A percentile compares a stretch with the other conserved stretches of the same genome.
Evolutionary conservation across 2,113 vertebrate genomes (phyloP).

Genomic region (Datnioides undecimradiatus): DNA sequence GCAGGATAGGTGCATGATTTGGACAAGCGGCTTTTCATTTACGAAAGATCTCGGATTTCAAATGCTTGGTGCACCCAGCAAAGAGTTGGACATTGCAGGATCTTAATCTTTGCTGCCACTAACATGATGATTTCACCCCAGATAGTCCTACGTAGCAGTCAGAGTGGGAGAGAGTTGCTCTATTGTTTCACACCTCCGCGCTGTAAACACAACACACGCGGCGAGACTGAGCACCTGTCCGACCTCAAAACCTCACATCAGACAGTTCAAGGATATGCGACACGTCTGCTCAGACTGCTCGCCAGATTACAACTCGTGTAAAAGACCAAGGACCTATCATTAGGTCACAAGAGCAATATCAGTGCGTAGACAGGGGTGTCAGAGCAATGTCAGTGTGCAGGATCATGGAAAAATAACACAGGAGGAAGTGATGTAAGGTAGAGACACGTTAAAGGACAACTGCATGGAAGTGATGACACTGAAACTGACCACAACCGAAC

Average conservation of each 20-base stretch:
- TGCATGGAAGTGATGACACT: no score
- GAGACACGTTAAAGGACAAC: no score
- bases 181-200: background rate
- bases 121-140: background rate
- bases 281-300: no score
- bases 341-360: background rate
- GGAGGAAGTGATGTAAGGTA: no score
- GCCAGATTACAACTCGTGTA: background rate
- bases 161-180: background rate
- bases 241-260: background rate
- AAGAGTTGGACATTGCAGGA: background rate
- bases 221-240: conserved; percentile 7
- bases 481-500: no score
- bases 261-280: background rate
- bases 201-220: conserved; percentile 32
- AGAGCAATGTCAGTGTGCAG: background rate
- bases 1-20: background rate
- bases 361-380: background rate
- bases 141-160: background rate
- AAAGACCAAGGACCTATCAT: background rate
- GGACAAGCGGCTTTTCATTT: background rate
- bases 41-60: background rate
- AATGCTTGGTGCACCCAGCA: background rate
- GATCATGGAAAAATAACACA: background rate
- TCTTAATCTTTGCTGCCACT: background rate